Percentiles rank a stretch among this genome's conserved stretches.
phyloP scores from a whole-genome alignment of 2,888 invertebrate genomes.

The Helleia helle region DNA sequence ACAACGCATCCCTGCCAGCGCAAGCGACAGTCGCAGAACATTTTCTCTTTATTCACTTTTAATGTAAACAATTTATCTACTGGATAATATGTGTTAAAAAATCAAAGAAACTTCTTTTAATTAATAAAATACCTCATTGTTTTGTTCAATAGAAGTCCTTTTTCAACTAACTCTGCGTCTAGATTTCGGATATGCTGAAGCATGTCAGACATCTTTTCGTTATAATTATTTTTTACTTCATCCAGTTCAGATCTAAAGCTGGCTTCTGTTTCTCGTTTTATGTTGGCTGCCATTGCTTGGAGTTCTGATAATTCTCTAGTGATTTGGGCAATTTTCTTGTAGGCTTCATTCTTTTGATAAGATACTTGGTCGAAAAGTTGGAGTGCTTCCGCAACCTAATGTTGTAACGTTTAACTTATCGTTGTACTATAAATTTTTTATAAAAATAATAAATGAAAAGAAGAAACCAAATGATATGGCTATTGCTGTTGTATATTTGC shows the following conservation, averaged over 20 bases:
- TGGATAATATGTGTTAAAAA: too few relatives aligned
- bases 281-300: constrained; percentile 62
- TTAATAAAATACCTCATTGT: too few relatives aligned
- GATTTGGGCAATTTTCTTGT: constrained; percentile 39
- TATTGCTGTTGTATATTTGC: constrained; percentile 10
- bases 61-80: too few relatives aligned
- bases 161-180: constrained; percentile 73
- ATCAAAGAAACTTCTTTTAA: too few relatives aligned
- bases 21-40: too few relatives aligned
- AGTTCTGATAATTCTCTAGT: constrained; percentile 69
- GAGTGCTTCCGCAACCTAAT: constrained; percentile 59
- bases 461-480: not conserved
- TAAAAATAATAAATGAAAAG: not conserved
- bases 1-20: too few relatives aligned
- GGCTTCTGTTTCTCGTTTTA: constrained; percentile 70
- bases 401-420: constrained; percentile 1
- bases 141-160: constrained; percentile 69
- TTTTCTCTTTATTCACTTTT: too few relatives aligned
- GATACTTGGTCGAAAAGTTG: constrained; percentile 56
- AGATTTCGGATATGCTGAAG: constrained; percentile 69
- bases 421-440: too few relatives aligned
- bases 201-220: constrained; percentile 73
- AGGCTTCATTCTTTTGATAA: constrained; percentile 47
- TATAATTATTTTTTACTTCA: constrained; percentile 70
- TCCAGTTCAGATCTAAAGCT: constrained; percentile 75